Percentiles rank a stretch among this genome's conserved stretches.
Evolutionary conservation across 2,113 vertebrate genomes (phyloP).

Genomic region (Neodontobutis hainanensis): DNA sequence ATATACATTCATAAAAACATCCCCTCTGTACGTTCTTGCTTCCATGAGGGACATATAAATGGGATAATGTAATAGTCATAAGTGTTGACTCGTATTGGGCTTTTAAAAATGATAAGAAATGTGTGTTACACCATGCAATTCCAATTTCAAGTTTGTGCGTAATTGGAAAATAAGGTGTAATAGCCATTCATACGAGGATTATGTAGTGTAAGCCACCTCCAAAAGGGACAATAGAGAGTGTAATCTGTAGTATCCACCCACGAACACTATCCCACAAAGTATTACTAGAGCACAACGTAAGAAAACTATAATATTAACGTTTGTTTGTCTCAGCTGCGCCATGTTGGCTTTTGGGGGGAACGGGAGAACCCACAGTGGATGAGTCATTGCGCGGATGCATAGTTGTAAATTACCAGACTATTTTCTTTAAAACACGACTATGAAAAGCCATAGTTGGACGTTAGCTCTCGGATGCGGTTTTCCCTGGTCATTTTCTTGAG

Average conservation of each 20-base stretch:
- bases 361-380: conserved; percentile 32
- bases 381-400: conserved; percentile 34
- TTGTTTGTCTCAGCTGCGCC: conserved; percentile 46
- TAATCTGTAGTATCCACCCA: not conserved
- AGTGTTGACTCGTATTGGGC: conserved; percentile 25
- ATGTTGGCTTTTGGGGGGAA: not conserved
- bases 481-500: conserved; percentile 99
- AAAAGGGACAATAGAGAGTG: not conserved
- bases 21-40: conserved; percentile 41
- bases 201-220: conserved; percentile 5
- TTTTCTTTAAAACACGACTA: conserved; percentile 65
- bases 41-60: conserved; percentile 40
- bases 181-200: not conserved
- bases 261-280: not conserved
- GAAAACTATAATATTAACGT: not conserved
- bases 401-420: conserved; percentile 20
- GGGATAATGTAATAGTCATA: conserved; percentile 58
- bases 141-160: conserved; percentile 34
- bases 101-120: conserved; percentile 14
- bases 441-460: conserved; percentile 97
- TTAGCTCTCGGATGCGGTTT: conserved; percentile 96
- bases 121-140: conserved; percentile 39
- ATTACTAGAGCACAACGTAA: not conserved
- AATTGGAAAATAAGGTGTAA: conserved; percentile 9
- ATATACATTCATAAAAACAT: conserved; percentile 65